These are phyloP conservation scores for Bubalus kerabau DNA, from an alignment of 2,113 vertebrate species.

Conservation along the genomic window DNA sequence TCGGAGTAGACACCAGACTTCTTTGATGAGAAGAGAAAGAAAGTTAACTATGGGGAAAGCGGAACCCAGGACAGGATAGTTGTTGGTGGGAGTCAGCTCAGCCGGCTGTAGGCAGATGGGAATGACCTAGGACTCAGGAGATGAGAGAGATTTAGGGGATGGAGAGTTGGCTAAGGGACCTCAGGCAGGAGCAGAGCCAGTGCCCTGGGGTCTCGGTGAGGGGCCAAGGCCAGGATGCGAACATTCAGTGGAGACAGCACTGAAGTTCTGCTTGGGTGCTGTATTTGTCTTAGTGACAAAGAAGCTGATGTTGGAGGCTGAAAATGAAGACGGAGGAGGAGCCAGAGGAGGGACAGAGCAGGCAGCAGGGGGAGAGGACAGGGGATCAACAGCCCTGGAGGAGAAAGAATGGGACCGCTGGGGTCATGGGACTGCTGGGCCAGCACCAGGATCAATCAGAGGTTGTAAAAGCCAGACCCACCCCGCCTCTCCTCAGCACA, in stretches of 20 bases:
- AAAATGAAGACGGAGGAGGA: background rate
- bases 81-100: background rate
- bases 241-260: background rate
- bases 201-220: background rate
- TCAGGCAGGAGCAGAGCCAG: background rate
- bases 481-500: background rate
- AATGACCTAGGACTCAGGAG: no score
- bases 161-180: background rate
- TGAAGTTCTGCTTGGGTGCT: background rate
- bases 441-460: background rate
- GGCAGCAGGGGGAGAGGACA: background rate
- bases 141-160: no score
- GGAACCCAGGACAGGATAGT: background rate
- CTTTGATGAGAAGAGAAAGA: background rate
- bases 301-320: background rate
- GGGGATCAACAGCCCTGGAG: background rate
- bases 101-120: background rate
- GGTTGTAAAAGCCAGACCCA: background rate
- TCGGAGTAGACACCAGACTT: background rate
- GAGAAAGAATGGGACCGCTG: background rate
- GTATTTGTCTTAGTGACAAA: background rate
- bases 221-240: background rate
- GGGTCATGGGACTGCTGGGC: accelerated
- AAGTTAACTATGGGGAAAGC: background rate
- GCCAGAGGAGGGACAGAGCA: background rate